Base-by-base conservation (phyloP, 2,797 vertebrate species). In the Coregonus ussuriensis region DNA sequence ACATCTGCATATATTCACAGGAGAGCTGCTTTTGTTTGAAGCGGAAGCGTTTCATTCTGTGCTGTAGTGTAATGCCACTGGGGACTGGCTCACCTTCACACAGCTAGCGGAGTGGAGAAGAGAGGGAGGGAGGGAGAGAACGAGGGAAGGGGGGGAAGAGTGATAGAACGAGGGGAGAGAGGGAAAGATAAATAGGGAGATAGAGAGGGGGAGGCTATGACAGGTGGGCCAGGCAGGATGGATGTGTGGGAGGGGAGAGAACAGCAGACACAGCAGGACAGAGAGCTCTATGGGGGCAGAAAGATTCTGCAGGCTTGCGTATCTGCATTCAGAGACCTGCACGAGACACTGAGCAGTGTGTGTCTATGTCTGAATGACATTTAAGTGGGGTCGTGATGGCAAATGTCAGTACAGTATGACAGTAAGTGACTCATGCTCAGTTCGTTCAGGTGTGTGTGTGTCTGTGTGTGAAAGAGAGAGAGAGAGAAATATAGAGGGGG, bases 41-140 rank as follows among this genome's bases (percentile, higher is more conserved):
- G 29, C 84, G 86, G 88, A 91, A 85, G 83, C 75, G 80, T 80
- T 80, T 87, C 89, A 92, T 91, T 91, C 88, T 93, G 91, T 93
- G 91, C 86, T 83, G 86, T 82, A 68, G 81, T 83, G 86, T 82
- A 66, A 81, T 54, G 85, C 81, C 92, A 80, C 86, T 74, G 81
- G 91, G 88, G 88, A 91, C 81, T 82, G 85, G 83, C 88, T 93
- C 92, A 93, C 92, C 92, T 93, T 93, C 91, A 91, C 83, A 72
- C 84, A 89, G 84, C 87, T 84, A 90, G 85, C 86, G 82, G 87
- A 91, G 91, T 88, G n/a, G 29, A 37, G 72, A 65, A 37, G 18
- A 29, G 9, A 6, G 1, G 73, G 73, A 4, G 63, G 76, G 76
- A 0, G n/a, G 72, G 31, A 62, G 69, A 31, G 77, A 29, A 59